phyloP scores from a whole-genome alignment of 1,140 invertebrate genomes.

The Xylocopa sonorina region DNA sequence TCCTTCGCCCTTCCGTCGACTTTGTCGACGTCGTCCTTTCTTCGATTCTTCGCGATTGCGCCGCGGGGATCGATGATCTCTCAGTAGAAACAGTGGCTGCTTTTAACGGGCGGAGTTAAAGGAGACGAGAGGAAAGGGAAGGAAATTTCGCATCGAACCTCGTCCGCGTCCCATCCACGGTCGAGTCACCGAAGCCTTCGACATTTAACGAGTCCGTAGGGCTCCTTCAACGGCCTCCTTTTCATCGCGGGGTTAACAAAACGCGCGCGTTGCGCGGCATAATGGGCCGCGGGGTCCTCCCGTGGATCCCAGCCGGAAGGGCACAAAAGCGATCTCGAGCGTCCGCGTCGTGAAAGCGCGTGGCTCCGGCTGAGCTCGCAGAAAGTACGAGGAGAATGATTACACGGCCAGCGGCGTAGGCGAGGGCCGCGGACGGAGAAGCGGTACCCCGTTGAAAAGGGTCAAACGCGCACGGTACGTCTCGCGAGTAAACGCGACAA shows the following conservation, averaged over 20 bases:
- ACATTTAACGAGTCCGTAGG: conserved; percentile 35
- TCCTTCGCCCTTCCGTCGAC: not conserved
- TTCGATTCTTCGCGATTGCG: not conserved
- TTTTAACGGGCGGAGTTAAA: too few relatives aligned
- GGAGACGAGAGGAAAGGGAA: too few relatives aligned
- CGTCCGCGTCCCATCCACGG: too few relatives aligned
- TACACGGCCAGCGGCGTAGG: conserved; percentile 28
- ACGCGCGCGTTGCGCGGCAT: conserved; percentile 57
- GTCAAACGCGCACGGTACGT: conserved; percentile 34
- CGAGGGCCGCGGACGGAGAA: conserved; percentile 1
- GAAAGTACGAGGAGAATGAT: conserved; percentile 46
- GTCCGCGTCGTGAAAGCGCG: conserved; percentile 12
- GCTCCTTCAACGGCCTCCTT: conserved; percentile 25
- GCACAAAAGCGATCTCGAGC: conserved; percentile 40
- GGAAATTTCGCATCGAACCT: not conserved
- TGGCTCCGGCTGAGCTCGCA: too few relatives aligned
- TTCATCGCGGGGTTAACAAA: conserved; percentile 49
- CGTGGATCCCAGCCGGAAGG: conserved; percentile 45
- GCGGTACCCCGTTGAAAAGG: conserved; percentile 15
- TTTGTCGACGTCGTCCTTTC: not conserved
- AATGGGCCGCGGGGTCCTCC: conserved; percentile 46
- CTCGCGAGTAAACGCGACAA: conserved; percentile 36
- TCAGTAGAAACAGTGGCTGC: too few relatives aligned
- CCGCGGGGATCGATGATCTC: too few relatives aligned
- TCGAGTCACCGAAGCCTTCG: not conserved